Evolutionary conservation across 2,888 invertebrate genomes (phyloP).

Genomic region (Leptinotarsa peninsularis): DNA sequence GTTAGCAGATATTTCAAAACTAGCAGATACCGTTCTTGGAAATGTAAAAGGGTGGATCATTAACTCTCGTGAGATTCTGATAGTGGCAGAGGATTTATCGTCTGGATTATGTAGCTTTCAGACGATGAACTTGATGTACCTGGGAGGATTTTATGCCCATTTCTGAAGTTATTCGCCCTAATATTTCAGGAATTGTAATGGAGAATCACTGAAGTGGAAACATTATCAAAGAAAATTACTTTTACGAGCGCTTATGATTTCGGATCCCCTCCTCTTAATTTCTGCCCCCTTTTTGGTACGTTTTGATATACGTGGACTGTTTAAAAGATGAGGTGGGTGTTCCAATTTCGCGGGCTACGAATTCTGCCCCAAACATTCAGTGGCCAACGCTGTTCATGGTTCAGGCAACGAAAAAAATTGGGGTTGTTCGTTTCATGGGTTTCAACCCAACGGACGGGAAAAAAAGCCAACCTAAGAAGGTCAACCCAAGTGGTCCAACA

Average conservation of each 20-base stretch:
- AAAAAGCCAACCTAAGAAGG: too few species aligned
- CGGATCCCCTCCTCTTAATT: too few species aligned
- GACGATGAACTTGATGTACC: slow-evolving; percentile 10
- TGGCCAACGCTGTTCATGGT: too few species aligned
- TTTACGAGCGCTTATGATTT: not conserved
- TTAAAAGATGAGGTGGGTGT: too few species aligned
- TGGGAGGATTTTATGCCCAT: not conserved
- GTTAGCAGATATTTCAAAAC: slow-evolving; percentile 5
- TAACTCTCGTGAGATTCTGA: slow-evolving; percentile 16
- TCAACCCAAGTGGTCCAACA: too few species aligned
- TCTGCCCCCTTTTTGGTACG: too few species aligned
- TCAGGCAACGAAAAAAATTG: too few species aligned
- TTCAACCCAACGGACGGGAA: too few species aligned
- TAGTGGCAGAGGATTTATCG: slow-evolving; percentile 9
- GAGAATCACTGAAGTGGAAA: not conserved
- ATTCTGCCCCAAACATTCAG: too few species aligned
- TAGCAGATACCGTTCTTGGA: slow-evolving; percentile 14
- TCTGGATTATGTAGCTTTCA: slow-evolving; percentile 2
- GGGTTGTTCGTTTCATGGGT: too few species aligned
- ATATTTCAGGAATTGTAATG: not conserved
- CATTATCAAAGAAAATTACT: not conserved
- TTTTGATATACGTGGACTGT: too few species aligned
- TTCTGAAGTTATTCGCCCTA: not conserved
- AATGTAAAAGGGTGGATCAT: slow-evolving; percentile 15
- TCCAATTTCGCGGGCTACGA: too few species aligned